Conservation (phyloP, 2,797 vertebrate genomes). For the Pipistrellus nathusii region DNA sequence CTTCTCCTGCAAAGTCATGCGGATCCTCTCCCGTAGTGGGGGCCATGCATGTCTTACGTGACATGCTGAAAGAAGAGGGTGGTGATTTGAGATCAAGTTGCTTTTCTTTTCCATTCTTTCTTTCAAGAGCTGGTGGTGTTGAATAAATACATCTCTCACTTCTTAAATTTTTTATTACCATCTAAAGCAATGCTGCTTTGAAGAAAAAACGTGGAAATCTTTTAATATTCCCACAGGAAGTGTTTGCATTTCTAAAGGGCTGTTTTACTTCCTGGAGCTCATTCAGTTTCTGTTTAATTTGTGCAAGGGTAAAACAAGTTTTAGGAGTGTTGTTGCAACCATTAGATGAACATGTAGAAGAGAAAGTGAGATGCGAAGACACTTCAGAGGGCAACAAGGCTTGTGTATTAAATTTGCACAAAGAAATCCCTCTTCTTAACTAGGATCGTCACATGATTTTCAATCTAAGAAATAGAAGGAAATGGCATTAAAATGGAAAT, state of each 20-base stretch:
- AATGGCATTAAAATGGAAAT: not conserved
- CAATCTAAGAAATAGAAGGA: not conserved
- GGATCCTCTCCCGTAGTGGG: not conserved
- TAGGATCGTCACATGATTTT: not conserved
- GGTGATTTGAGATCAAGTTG: not conserved
- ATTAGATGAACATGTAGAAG: slow-evolving; percentile 49
- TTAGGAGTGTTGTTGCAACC: slow-evolving; percentile 22
- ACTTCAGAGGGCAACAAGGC: slow-evolving; percentile 22
- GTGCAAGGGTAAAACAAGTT: slow-evolving; percentile 63
- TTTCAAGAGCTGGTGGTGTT: not conserved
- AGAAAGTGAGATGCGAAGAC: slow-evolving; percentile 24
- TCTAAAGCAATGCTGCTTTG: slow-evolving; percentile 54
- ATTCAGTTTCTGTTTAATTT: slow-evolving; percentile 72
- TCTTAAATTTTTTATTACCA: slow-evolving; percentile 42
- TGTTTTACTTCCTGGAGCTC: slow-evolving; percentile 27
- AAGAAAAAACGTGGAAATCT: slow-evolving; percentile 43
- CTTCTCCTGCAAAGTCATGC: not conserved
- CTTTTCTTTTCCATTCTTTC: not conserved
- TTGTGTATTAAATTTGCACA: slow-evolving; percentile 13
- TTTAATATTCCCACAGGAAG: slow-evolving; percentile 69
- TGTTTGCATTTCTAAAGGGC: slow-evolving; percentile 61
- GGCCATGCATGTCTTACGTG: too few relatives aligned
- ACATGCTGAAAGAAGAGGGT: not conserved
- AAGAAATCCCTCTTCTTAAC: slow-evolving; percentile 34
- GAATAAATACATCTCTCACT: slow-evolving; percentile 59